Conservation (phyloP, 2,113 vertebrate species). For the Thomomys bottae region DNA sequence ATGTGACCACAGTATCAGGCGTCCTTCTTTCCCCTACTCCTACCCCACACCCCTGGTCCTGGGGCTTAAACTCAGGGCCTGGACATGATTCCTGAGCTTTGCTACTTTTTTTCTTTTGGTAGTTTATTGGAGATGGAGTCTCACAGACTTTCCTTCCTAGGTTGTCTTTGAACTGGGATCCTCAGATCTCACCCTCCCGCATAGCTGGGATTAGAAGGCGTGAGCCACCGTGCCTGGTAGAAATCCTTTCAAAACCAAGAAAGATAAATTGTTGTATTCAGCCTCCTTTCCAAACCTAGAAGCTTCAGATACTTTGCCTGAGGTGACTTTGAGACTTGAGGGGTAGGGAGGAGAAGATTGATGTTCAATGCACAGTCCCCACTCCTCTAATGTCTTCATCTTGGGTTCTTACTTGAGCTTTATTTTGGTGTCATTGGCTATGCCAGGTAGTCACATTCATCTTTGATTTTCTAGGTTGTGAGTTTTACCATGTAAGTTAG, state of each 20-base stretch:
- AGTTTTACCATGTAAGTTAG: background rate
- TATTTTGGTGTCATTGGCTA: background rate
- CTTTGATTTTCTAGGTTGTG: conserved; percentile 35
- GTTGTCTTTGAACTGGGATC: no score
- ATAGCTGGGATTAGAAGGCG: no score
- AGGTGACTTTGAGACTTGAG: background rate
- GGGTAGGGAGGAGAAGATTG: background rate
- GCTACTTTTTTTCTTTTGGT: no score
- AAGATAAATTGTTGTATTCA: background rate
- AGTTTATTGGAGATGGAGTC: no score
- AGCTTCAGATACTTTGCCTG: background rate
- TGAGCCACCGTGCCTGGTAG: no score
- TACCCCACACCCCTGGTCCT: no score
- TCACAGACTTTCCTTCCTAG: no score
- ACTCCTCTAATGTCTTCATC: background rate
- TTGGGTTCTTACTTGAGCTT: background rate
- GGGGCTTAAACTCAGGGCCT: no score
- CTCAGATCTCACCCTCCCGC: no score
- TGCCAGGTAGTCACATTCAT: background rate
- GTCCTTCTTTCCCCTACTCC: background rate
- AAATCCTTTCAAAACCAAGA: conserved; percentile 25
- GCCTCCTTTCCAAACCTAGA: background rate
- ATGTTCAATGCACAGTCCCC: background rate
- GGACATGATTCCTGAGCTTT: no score
- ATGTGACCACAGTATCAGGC: background rate